Base-by-base conservation (phyloP, 1,140 invertebrate genomes). In the Drosophila arawakana region DNA sequence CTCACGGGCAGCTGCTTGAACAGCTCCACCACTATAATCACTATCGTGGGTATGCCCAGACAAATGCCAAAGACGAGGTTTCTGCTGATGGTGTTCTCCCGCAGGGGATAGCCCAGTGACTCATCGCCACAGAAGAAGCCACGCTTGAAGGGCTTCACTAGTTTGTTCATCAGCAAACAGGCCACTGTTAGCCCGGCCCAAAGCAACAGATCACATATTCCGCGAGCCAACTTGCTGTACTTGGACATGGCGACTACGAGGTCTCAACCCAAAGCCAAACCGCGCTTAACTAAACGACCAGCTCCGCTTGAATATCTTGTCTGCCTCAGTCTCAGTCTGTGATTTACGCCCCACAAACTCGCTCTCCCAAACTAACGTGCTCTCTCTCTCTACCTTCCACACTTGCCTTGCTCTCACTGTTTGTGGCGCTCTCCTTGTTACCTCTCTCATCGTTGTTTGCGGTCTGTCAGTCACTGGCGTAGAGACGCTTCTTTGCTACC, bases 41-140 rank as follows among this genome's bases (percentile, higher is more conserved):
- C 86, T 0, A 55, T 35, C 1, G 68, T 80, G 50, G 90, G 90
- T 18, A 85, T 75, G 0, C 49, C 73, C 8, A 91, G 30, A 0
- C 63, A 47, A 0, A 90, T 41, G 10, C 50, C 76, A 6, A 85
- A 68, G 57, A 91, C 21, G 41, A 71, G 30, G 0, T 44, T 15
- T 1, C 47, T 50, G 6, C 81, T 65, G 54, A 98, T 95, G 0
- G 97, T 98, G 2, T 95, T 96, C 2, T 94, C 93, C 58, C 94
- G 93, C 85, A 94, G 95, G 4, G 98, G 98, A 93, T 98, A 97
- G 73, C 95, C 94, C 46, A 99, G 94, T 60, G 97, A 97, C 88
- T 98, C 96, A 94, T 99, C 98, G 91, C 97, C 96, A 93, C 98
- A 99, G 93, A 97, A 99, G 93, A 99, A 99, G 15, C 98, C 98